These are phyloP conservation scores for Cromileptes altivelis DNA, from an alignment of 2,113 vertebrate species.

Conservation along the genomic window DNA sequence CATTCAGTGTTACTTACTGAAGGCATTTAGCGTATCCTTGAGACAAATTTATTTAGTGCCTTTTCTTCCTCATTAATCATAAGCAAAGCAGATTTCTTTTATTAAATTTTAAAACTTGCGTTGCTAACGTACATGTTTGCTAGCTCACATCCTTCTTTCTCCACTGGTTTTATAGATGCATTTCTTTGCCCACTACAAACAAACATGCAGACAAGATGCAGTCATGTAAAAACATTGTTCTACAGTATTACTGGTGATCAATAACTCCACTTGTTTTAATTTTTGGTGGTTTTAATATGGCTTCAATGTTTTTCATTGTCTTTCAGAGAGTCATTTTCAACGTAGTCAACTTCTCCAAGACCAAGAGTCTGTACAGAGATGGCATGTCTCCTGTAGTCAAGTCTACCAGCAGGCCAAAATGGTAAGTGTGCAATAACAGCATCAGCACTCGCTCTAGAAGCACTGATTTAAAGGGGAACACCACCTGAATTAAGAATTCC, in stretches of 20 bases:
- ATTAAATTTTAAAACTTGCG: background rate
- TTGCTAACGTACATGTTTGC: background rate
- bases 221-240: background rate
- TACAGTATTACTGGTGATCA: background rate
- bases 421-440: conserved; percentile 80
- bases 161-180: background rate
- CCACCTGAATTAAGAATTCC: too few species aligned
- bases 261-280: background rate
- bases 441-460: background rate
- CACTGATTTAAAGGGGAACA: background rate
- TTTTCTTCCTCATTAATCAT: background rate
- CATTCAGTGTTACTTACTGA: background rate
- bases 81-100: too few species aligned
- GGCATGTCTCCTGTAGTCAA: conserved; percentile 98
- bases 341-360: conserved; percentile 99
- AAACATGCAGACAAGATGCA: background rate
- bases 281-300: background rate
- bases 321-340: conserved; percentile 98
- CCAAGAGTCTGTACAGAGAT: conserved; percentile 98
- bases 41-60: background rate
- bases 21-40: background rate
- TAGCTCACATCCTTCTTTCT: background rate
- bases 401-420: conserved; percentile 96
- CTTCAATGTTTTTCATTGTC: conserved; percentile 40
- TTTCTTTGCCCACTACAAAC: background rate